A percentile compares a stretch with the other conserved stretches of the same genome.
Evolutionary conservation across 1,140 invertebrate species (phyloP).

Genomic region (Tetraneura akinire): DNA sequence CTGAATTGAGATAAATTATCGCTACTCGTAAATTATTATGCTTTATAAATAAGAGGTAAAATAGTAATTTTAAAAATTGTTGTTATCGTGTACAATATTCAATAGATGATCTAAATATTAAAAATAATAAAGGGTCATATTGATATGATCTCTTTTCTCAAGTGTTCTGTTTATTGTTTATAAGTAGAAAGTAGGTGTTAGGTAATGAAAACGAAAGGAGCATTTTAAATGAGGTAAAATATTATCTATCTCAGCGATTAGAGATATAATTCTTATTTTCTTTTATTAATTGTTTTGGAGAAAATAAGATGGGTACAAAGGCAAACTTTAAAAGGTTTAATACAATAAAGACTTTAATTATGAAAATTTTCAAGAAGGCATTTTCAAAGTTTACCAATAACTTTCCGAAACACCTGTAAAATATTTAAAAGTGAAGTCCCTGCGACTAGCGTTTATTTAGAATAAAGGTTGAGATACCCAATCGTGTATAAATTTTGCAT

Average conservation of each 20-base stretch:
- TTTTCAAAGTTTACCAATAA: constrained; percentile 10
- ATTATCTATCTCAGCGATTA: not conserved
- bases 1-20: too few species aligned
- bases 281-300: not conserved
- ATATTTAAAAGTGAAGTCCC: not conserved
- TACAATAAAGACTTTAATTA: constrained; percentile 12
- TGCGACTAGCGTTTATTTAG: not conserved
- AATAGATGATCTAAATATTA: too few species aligned
- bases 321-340: constrained; percentile 24
- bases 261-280: not conserved
- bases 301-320: not conserved
- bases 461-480: not conserved
- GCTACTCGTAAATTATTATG: too few species aligned
- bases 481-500: not conserved
- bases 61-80: too few species aligned
- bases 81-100: too few species aligned
- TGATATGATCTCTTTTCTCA: too few species aligned
- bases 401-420: constrained; percentile 25
- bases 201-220: too few species aligned
- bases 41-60: too few species aligned
- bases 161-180: too few species aligned
- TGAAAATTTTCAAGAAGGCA: not conserved
- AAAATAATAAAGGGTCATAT: too few species aligned
- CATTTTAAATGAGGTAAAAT: not conserved
- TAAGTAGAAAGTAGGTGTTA: too few species aligned